Evolutionary conservation across 2,888 invertebrate genomes (phyloP).

Genomic region (Mythimna lalbum): DNA sequence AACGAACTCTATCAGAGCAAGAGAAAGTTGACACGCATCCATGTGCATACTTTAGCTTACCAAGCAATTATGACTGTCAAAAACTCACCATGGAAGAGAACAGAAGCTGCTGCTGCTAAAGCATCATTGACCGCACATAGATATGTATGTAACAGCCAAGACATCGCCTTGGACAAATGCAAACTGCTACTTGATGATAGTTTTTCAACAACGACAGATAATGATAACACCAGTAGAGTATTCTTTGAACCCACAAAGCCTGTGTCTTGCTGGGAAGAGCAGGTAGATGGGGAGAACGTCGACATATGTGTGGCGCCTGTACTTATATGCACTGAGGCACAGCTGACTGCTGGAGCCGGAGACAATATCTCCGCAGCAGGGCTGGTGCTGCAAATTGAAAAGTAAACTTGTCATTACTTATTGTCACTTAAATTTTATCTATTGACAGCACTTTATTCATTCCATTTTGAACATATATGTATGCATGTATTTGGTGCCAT

Average conservation of each 20-base stretch:
- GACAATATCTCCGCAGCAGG: constrained; percentile 97
- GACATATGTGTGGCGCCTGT: constrained; percentile 96
- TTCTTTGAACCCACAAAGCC: constrained; percentile 93
- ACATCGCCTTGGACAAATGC: constrained; percentile 86
- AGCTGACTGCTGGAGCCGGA: constrained; percentile 96
- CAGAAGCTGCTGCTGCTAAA: constrained; percentile 95
- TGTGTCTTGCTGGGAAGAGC: constrained; percentile 95
- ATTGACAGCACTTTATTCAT: constrained; percentile 55
- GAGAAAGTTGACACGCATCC: constrained; percentile 93
- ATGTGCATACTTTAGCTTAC: constrained; percentile 96
- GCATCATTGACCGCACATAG: constrained; percentile 95
- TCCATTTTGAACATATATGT: constrained; percentile 58
- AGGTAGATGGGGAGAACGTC: constrained; percentile 85
- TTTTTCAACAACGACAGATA: constrained; percentile 93
- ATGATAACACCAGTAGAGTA: constrained; percentile 89
- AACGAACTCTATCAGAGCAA: constrained; percentile 82
- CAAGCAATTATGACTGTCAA: constrained; percentile 95
- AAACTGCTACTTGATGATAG: constrained; percentile 95
- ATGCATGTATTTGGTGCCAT: constrained; percentile 60
- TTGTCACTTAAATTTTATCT: constrained; percentile 42
- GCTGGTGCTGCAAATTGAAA: constrained; percentile 92
- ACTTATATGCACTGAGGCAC: constrained; percentile 95
- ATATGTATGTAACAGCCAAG: constrained; percentile 94
- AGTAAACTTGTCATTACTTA: constrained; percentile 68
- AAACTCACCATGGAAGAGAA: constrained; percentile 94